Conservation (phyloP, 1,140 invertebrate species). For the Asbolus verrucosus region DNA sequence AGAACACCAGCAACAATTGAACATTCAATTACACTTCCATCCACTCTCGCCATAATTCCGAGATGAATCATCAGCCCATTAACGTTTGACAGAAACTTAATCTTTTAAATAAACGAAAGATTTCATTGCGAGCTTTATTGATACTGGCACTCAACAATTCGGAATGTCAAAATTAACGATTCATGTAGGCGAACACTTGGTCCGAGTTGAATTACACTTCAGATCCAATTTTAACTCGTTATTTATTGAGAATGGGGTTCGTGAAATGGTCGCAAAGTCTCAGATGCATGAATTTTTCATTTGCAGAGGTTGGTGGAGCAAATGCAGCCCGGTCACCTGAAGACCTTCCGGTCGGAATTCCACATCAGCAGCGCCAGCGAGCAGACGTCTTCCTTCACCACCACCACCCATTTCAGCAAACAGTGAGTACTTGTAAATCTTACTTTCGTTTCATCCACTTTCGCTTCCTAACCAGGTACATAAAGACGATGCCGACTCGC, state of each 20-base stretch:
- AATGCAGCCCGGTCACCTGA: slow-evolving; percentile 78
- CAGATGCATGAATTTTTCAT: slow-evolving; percentile 49
- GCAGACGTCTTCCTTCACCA: slow-evolving; percentile 69
- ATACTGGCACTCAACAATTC: too few species aligned
- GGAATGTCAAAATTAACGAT: neutral
- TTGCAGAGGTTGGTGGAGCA: slow-evolving; percentile 74
- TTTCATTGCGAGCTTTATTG: neutral
- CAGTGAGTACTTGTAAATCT: slow-evolving; percentile 66
- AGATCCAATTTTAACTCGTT: too few species aligned
- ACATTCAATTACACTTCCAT: too few species aligned
- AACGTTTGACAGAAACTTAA: neutral
- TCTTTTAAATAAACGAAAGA: neutral
- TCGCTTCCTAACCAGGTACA: slow-evolving; percentile 53
- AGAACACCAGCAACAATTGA: too few species aligned
- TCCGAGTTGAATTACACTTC: too few species aligned
- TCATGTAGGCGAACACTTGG: neutral
- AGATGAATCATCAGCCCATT: too few species aligned
- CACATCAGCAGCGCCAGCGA: slow-evolving; percentile 75
- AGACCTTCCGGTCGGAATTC: slow-evolving; percentile 83
- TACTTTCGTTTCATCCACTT: slow-evolving; percentile 7
- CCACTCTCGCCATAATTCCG: too few species aligned
- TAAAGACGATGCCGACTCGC: slow-evolving; percentile 54
- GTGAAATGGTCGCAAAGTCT: too few species aligned
- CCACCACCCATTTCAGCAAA: slow-evolving; percentile 70
- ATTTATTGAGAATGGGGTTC: too few species aligned